Conservation (phyloP, 2,797 vertebrate species). For the Sebastes trivittatus region DNA sequence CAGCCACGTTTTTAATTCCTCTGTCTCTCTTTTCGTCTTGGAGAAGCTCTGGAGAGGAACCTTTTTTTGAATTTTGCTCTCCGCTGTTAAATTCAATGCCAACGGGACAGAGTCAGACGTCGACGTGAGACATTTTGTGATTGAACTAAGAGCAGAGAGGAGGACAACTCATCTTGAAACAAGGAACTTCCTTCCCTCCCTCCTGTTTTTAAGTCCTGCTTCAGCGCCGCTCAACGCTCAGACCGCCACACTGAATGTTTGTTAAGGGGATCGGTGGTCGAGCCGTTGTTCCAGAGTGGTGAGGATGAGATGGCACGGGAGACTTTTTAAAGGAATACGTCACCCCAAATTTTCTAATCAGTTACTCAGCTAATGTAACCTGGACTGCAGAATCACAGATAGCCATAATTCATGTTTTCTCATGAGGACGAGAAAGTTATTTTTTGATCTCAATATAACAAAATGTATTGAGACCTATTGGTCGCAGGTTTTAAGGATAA, state of each 20-base stretch:
- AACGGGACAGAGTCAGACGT: constrained; percentile 2
- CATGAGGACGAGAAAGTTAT: fast-evolving
- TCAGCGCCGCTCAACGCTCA: neutral
- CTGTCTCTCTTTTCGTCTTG: neutral
- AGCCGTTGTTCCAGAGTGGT: neutral
- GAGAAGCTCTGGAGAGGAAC: constrained; percentile 7
- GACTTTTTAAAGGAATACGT: constrained; percentile 18
- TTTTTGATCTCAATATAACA: neutral
- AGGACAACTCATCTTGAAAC: neutral
- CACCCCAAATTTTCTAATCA: neutral
- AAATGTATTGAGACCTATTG: neutral
- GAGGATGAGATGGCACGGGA: neutral
- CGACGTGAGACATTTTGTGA: neutral
- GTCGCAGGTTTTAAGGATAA: neutral
- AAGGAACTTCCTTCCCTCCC: neutral
- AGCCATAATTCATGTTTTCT: too few species aligned
- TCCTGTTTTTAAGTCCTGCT: neutral
- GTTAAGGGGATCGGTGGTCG: neutral
- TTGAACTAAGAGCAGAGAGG: neutral
- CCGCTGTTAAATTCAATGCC: neutral
- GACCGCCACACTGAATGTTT: neutral
- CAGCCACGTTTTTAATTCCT: constrained; percentile 3
- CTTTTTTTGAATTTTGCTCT: constrained; percentile 20
- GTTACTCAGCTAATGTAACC: neutral
- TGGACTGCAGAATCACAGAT: neutral